Conservation (phyloP, 1,140 invertebrate species). For the Bombus pascuorum region DNA sequence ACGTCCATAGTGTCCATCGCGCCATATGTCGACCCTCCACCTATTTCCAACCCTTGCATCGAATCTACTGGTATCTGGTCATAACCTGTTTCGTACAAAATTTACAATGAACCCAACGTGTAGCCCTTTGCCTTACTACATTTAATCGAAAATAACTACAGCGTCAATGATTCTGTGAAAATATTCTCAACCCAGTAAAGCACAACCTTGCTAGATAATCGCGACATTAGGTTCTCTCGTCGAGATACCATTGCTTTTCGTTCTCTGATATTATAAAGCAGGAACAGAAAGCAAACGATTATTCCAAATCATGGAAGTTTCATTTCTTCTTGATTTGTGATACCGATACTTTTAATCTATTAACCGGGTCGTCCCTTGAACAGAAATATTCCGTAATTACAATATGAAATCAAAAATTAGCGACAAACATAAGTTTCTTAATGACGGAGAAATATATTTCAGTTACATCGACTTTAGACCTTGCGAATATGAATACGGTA, state of each 20-base stretch:
- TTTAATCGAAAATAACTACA: constrained; percentile 28
- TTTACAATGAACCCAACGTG: constrained; percentile 25
- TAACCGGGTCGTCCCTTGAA: neutral
- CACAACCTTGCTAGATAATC: constrained; percentile 36
- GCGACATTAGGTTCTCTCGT: neutral
- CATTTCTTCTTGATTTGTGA: neutral
- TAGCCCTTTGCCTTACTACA: neutral
- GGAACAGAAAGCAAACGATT: neutral
- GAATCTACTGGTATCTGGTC: constrained; percentile 98
- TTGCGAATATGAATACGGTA: neutral
- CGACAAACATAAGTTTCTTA: neutral
- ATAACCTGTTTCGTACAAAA: constrained; percentile 87
- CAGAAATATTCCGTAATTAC: neutral
- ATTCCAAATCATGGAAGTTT: neutral
- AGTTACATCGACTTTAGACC: too few species aligned
- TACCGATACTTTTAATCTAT: neutral
- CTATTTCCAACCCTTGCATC: constrained; percentile 96
- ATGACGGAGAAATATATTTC: neutral
- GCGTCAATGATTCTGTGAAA: constrained; percentile 4
- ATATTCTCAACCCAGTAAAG: constrained; percentile 36
- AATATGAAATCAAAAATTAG: neutral
- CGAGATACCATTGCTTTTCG: neutral
- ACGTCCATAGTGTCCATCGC: constrained; percentile 94
- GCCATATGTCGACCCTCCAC: constrained; percentile 87
- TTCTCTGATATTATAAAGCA: neutral